Conservation (phyloP, 2,888 invertebrate species). For the Ptychoptera albimana region DNA sequence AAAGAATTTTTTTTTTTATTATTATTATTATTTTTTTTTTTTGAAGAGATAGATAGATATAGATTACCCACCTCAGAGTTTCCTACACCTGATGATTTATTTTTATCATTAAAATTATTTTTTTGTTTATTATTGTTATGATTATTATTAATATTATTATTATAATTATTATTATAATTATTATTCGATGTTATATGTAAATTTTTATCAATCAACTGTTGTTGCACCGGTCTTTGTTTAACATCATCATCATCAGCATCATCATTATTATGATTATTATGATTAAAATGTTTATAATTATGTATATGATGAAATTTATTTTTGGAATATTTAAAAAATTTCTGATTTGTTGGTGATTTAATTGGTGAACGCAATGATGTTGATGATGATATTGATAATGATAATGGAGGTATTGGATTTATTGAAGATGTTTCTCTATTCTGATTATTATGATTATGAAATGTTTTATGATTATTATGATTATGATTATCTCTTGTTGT, state of each 20-base stretch:
- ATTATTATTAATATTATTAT: no score
- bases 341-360: background rate
- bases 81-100: background rate
- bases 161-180: background rate
- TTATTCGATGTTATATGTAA: background rate
- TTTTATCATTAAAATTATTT: background rate
- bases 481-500: background rate
- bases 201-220: background rate
- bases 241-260: background rate
- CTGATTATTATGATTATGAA: background rate
- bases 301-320: background rate
- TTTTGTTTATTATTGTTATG: background rate
- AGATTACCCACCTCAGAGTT: background rate
- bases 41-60: background rate
- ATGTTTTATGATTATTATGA: slow-evolving; percentile 3
- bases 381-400: no score
- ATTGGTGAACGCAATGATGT: background rate
- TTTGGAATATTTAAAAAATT: background rate
- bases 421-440: background rate
- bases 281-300: background rate
- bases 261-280: background rate
- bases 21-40: background rate
- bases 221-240: background rate
- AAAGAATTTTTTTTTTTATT: no score
- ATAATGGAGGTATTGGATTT: background rate